A percentile compares a stretch with the other conserved stretches of the same genome.
phyloP scores from a whole-genome alignment of 2,113 vertebrate species.

The Ceratotherium simum region DNA sequence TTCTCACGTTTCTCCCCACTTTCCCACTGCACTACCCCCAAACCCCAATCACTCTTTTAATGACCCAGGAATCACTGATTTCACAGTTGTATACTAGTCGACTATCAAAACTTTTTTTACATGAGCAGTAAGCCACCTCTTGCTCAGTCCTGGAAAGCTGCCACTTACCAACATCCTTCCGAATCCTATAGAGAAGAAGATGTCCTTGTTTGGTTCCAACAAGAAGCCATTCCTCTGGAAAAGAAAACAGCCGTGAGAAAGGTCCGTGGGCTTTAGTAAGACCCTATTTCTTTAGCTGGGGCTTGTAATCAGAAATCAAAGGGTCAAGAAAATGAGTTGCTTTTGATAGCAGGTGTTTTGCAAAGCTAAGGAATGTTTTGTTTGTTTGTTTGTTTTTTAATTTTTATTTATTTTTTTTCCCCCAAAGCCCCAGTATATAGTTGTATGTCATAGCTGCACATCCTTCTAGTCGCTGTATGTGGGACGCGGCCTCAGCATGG shows the following conservation, averaged over 20 bases:
- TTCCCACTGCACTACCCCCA: not conserved
- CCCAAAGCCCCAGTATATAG: no score
- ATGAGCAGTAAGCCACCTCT: not conserved
- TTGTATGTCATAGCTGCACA: no score
- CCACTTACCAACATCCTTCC: slow-evolving; percentile 93
- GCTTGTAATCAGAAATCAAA: slow-evolving; percentile 8
- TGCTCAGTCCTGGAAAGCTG: not conserved
- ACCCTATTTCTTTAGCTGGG: not conserved
- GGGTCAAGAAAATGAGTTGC: slow-evolving; percentile 15
- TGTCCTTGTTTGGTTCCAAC: slow-evolving; percentile 99
- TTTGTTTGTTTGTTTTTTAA: no score
- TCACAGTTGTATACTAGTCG: not conserved
- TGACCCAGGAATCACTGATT: not conserved
- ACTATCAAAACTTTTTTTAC: not conserved
- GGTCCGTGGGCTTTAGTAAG: slow-evolving; percentile 22
- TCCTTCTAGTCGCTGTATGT: no score
- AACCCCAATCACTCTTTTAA: not conserved
- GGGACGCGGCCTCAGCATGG: no score
- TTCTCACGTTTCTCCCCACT: not conserved
- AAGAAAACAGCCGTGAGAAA: not conserved
- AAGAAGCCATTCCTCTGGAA: slow-evolving; percentile 97
- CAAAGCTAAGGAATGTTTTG: not conserved
- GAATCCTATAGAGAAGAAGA: slow-evolving; percentile 96
- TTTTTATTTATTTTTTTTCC: no score
- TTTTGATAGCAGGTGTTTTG: not conserved